These are phyloP conservation scores for Cephus cinctus DNA, from an alignment of 1,140 invertebrate genomes.

Conservation along the genomic window DNA sequence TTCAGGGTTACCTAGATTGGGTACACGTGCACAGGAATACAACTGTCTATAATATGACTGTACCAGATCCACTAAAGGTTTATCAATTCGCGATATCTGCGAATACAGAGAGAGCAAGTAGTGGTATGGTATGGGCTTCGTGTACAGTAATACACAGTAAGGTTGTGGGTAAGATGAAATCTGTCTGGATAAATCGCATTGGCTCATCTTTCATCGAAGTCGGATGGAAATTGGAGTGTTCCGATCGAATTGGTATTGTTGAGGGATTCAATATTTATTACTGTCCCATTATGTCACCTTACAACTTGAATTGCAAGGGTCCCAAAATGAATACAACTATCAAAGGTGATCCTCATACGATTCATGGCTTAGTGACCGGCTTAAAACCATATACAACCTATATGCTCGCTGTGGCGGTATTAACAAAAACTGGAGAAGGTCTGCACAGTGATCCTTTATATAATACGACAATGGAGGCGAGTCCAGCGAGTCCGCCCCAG, in stretches of 20 bases:
- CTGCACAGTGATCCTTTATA: slow-evolving; percentile 65
- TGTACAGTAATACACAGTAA: slow-evolving; percentile 73
- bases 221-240: slow-evolving; percentile 71
- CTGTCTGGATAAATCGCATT: slow-evolving; percentile 61
- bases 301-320: slow-evolving; percentile 52
- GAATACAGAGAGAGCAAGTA: slow-evolving; percentile 63
- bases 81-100: slow-evolving; percentile 74
- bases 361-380: slow-evolving; percentile 44
- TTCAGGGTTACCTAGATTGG: slow-evolving; percentile 63
- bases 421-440: slow-evolving; percentile 72
- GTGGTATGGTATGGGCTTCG: slow-evolving; percentile 75
- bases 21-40: slow-evolving; percentile 49
- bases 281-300: slow-evolving; percentile 63
- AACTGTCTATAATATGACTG: slow-evolving; percentile 55
- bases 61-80: slow-evolving; percentile 51
- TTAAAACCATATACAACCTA: slow-evolving; percentile 80
- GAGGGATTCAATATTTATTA: slow-evolving; percentile 69
- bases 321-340: slow-evolving; percentile 54
- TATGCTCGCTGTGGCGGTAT: slow-evolving; percentile 69
- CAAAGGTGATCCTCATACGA: slow-evolving; percentile 43
- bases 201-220: slow-evolving; percentile 63
- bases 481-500: slow-evolving; percentile 58
- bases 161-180: slow-evolving; percentile 67
- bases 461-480: slow-evolving; percentile 74
- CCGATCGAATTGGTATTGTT: slow-evolving; percentile 64